Conservation (phyloP, 2,797 vertebrate species). For the Allobates femoralis region DNA sequence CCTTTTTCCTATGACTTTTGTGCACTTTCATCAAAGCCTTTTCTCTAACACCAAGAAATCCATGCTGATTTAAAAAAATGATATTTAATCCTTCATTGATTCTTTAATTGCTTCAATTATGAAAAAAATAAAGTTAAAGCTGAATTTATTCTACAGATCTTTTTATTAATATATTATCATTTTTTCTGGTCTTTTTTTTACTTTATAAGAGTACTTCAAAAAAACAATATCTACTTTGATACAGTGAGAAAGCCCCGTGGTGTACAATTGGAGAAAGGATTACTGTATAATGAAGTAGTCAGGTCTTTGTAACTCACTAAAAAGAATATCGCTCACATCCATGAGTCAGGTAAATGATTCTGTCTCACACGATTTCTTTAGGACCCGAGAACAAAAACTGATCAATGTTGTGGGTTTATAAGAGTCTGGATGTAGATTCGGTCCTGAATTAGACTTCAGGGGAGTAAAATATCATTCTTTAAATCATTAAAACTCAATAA, state of each 20-base stretch:
- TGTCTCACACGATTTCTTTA: background rate
- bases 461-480: background rate
- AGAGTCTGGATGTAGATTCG: background rate
- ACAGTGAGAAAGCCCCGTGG: background rate
- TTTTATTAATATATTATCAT: background rate
- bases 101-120: background rate
- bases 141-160: background rate
- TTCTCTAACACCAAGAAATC: background rate
- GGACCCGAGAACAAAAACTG: background rate
- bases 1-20: constrained; percentile 7
- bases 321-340: constrained; percentile 7
- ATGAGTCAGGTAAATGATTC: background rate
- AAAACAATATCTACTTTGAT: constrained; percentile 15
- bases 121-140: background rate
- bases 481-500: background rate
- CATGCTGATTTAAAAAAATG: background rate
- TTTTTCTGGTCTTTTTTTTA: background rate
- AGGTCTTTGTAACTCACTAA: background rate
- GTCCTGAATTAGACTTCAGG: background rate
- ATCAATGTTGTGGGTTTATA: background rate
- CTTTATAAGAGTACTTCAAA: background rate
- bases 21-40: background rate
- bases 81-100: background rate
- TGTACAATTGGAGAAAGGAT: constrained; percentile 11
- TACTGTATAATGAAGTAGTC: background rate